phyloP scores from a whole-genome alignment of 1,140 invertebrate genomes.

The Bursaphelenchus mucronatus region DNA sequence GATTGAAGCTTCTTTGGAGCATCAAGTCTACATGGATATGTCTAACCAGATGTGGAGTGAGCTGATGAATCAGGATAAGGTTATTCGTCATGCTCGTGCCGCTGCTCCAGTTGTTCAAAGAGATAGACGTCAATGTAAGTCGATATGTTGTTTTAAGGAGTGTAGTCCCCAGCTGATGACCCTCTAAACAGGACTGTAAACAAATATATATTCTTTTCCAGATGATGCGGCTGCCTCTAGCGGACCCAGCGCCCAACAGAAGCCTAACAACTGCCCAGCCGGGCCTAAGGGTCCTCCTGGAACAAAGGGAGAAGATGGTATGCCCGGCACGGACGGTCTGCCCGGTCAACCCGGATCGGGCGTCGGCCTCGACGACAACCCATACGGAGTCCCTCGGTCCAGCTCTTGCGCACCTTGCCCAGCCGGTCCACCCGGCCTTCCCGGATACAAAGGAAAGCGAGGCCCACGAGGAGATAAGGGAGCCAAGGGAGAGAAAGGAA shows the following conservation, averaged over 20 bases:
- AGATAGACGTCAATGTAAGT: conserved; percentile 24
- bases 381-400: not conserved
- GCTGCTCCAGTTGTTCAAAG: conserved; percentile 4
- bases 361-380: conserved; percentile 11
- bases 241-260: not conserved
- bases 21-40: conserved; percentile 27
- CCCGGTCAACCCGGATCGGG: conserved; percentile 12
- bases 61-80: conserved; percentile 21
- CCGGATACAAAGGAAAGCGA: conserved; percentile 28
- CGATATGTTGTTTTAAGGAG: not conserved
- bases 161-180: not conserved
- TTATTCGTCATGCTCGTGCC: conserved; percentile 21
- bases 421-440: conserved; percentile 19
- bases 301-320: conserved; percentile 14
- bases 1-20: conserved; percentile 16
- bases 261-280: conserved; percentile 5
- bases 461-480: conserved; percentile 22
- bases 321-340: conserved; percentile 19
- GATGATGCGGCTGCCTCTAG: not conserved
- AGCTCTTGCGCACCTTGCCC: conserved; percentile 19
- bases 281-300: conserved; percentile 18
- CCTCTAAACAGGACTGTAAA: not conserved
- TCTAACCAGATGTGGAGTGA: conserved; percentile 33
- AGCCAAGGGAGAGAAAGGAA: conserved; percentile 17
- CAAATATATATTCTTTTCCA: too few species aligned